Evolutionary conservation across 2,888 invertebrate genomes (phyloP).

Genomic region (Sphaeridia pumilis): DNA sequence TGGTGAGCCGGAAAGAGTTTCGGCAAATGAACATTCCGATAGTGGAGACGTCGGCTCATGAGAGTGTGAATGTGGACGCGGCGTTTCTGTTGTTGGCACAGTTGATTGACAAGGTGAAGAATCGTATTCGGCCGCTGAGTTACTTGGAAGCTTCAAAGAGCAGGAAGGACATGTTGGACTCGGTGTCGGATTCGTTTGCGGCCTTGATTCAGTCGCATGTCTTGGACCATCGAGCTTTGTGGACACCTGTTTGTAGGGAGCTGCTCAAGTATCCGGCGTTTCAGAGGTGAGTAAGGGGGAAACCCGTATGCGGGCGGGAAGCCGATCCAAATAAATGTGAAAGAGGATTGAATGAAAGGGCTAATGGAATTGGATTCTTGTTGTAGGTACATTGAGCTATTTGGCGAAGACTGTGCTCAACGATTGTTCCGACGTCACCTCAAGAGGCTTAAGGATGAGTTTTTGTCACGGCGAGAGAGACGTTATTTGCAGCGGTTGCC

Average conservation of each 20-base stretch:
- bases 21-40: slow-evolving; percentile 68
- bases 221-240: slow-evolving; percentile 59
- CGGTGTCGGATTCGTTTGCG: slow-evolving; percentile 80
- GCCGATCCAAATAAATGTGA: no score
- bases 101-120: slow-evolving; percentile 80
- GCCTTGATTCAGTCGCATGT: slow-evolving; percentile 73
- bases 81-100: slow-evolving; percentile 83
- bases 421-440: slow-evolving; percentile 65
- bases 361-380: no score
- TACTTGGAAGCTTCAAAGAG: slow-evolving; percentile 74
- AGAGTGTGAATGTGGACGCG: slow-evolving; percentile 89
- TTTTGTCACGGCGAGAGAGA: slow-evolving; percentile 60
- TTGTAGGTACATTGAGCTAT: slow-evolving; percentile 63
- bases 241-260: slow-evolving; percentile 45
- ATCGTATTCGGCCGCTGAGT: slow-evolving; percentile 56
- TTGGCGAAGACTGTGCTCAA: slow-evolving; percentile 74
- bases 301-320: no score
- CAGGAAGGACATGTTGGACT: slow-evolving; percentile 76
- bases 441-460: slow-evolving; percentile 68
- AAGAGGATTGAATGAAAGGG: no score
- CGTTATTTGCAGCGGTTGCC: slow-evolving; percentile 66
- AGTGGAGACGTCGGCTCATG: slow-evolving; percentile 89
- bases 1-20: slow-evolving; percentile 81
- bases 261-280: slow-evolving; percentile 36
- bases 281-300: slow-evolving; percentile 33